Conservation (phyloP, 2,113 vertebrate genomes). For the Chelonoidis abingdonii region DNA sequence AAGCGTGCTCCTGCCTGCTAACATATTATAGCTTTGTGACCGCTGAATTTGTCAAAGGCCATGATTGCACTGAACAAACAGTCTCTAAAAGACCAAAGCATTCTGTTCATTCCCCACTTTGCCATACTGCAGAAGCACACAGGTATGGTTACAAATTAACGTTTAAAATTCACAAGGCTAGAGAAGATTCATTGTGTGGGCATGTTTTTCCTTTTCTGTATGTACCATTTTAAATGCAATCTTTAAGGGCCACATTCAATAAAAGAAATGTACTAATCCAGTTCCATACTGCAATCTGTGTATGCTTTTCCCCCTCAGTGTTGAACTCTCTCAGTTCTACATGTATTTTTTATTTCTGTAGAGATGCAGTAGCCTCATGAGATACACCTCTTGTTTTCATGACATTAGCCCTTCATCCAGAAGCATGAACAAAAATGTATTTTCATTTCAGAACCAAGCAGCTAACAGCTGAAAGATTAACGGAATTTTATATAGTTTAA, state of each 20-base stretch:
- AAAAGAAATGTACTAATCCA: accelerated
- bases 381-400: background rate
- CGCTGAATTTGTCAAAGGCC: slow-evolving; percentile 63
- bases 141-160: background rate
- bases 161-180: background rate
- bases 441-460: slow-evolving; percentile 7
- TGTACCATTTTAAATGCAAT: accelerated
- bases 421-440: slow-evolving; percentile 8
- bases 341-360: background rate
- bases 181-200: accelerated
- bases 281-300: accelerated
- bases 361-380: background rate
- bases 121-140: background rate
- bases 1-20: slow-evolving; percentile 63
- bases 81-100: slow-evolving; percentile 49
- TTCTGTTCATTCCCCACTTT: background rate
- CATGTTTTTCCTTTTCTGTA: accelerated
- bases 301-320: accelerated
- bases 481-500: background rate
- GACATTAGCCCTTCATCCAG: background rate
- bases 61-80: slow-evolving; percentile 61
- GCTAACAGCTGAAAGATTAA: background rate
- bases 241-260: accelerated
- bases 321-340: background rate
- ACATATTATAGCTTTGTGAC: slow-evolving; percentile 56